Percentiles rank a stretch among this genome's conserved stretches.
These are phyloP conservation scores for Tetragnatha montana DNA, from an alignment of 2,888 invertebrate genomes.

Conservation along the genomic window DNA sequence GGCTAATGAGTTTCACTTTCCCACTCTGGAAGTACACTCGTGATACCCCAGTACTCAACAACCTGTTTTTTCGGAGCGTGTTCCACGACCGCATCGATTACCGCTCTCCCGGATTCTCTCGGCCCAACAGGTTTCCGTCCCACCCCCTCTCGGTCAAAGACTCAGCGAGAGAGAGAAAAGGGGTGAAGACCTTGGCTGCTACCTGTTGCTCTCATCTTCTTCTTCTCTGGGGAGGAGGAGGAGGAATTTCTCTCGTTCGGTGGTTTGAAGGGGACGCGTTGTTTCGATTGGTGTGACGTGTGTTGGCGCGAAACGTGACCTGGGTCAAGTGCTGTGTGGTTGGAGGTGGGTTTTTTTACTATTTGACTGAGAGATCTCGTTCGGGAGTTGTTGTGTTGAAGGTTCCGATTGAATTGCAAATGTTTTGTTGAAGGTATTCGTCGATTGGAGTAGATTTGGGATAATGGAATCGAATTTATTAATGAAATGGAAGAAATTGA, in stretches of 20 bases:
- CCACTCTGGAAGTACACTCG: background rate
- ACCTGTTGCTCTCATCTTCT: background rate
- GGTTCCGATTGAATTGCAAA: too few species aligned
- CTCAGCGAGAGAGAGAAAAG: constrained; percentile 17
- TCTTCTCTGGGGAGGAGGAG: too few species aligned
- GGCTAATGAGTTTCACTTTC: background rate
- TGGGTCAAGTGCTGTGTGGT: too few species aligned
- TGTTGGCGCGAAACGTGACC: too few species aligned
- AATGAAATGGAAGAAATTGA: too few species aligned
- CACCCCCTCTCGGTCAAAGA: constrained; percentile 49
- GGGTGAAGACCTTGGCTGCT: background rate
- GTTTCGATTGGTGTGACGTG: too few species aligned
- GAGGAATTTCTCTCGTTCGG: constrained; percentile 13
- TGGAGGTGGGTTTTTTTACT: too few species aligned
- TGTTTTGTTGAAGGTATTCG: too few species aligned
- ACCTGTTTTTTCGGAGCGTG: background rate
- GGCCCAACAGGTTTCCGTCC: constrained; percentile 60
- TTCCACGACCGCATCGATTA: background rate
- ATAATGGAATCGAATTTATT: too few species aligned
- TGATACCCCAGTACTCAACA: background rate
- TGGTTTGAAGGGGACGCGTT: background rate
- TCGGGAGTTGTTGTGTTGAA: too few species aligned
- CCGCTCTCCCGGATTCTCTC: constrained; percentile 58
- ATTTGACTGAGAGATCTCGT: too few species aligned
- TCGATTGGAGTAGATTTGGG: too few species aligned